Evolutionary conservation across 2,888 invertebrate species (phyloP), one percentile per base, ranked within the genome.

Genomic region (Idaea biselata): DNA sequence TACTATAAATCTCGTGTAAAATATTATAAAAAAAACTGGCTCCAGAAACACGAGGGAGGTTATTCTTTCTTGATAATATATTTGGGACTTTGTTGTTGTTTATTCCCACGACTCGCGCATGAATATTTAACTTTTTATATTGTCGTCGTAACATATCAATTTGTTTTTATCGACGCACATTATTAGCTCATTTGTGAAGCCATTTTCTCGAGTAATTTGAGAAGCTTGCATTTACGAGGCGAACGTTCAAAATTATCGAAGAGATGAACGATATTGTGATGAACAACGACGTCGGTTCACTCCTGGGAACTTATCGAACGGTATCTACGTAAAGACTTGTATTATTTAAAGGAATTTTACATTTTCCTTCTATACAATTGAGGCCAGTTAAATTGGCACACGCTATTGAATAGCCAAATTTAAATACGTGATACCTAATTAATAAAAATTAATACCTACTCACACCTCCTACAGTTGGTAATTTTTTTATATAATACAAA

Each of bases 41-140:
- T 44, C 8, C 11, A 11, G 5, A 44, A 11, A 44, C 44, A 14
- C 1, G 44, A 14, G 5, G 5, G 44, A 44, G 44, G 44, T 44
- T 14, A 44, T 14, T 14, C 44, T 44, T 44, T 14, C 44, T 44
- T 44, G 2, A 44, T 44, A 14, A 44, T 44, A 14, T 44, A 44
- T 44, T 44, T 14, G 44, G 7, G 44, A 14, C 14, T 44, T 8
- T 44, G 3, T 11, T 33, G 8, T 44, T 44, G 44, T 44, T 44
- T 44, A 44, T 44, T 14, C 14, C 44, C 44, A 8, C 14, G 14
- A 44, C 44, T 11, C 44, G 14, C 44, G 14, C 44, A 14, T 11
- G 44, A 44, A 44, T 44, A 44, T 44, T 44, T 44, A 44, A 44
- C 44, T 44, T 44, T 44, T 44, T 44, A 44, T 44, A 44, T 44